Conservation (phyloP, 2,797 vertebrate genomes). For the Carapus acus region DNA sequence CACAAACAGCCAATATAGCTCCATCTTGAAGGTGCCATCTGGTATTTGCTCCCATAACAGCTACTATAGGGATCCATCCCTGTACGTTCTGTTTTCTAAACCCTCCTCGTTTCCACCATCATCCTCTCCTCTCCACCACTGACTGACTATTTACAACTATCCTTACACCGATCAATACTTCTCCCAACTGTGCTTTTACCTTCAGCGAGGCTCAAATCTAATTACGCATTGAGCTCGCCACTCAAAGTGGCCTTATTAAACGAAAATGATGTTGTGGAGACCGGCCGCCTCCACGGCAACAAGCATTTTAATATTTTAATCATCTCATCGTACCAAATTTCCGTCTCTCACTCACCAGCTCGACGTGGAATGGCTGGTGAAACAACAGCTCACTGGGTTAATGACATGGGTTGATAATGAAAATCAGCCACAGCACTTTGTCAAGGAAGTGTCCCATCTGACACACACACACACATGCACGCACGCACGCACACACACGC, state of each 20-base stretch:
- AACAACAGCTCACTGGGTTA: conserved; percentile 14
- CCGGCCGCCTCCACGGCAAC: conserved; percentile 50
- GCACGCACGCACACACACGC: background rate
- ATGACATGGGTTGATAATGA: conserved; percentile 20
- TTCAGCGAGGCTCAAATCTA: conserved; percentile 40
- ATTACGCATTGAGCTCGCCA: conserved; percentile 54
- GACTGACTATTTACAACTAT: conserved; percentile 12
- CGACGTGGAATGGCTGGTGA: conserved; percentile 16
- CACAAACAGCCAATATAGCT: background rate
- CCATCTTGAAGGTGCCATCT: conserved; percentile 1
- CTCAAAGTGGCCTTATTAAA: conserved; percentile 54
- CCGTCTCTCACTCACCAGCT: conserved; percentile 18
- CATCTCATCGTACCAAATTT: conserved; percentile 31
- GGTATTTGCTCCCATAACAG: background rate
- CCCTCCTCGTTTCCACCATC: background rate
- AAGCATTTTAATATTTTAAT: conserved; percentile 55
- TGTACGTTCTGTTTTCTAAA: background rate
- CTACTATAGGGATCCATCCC: background rate
- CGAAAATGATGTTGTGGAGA: conserved; percentile 52
- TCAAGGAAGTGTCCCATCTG: conserved; percentile 5
- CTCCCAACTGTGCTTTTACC: conserved; percentile 14
- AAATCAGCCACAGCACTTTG: conserved; percentile 1
- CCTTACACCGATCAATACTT: conserved; percentile 13
- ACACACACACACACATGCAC: no score
- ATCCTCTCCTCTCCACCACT: conserved; percentile 1